Evolutionary conservation across 2,888 invertebrate genomes (phyloP).

Genomic region (Pinctada fucata): DNA sequence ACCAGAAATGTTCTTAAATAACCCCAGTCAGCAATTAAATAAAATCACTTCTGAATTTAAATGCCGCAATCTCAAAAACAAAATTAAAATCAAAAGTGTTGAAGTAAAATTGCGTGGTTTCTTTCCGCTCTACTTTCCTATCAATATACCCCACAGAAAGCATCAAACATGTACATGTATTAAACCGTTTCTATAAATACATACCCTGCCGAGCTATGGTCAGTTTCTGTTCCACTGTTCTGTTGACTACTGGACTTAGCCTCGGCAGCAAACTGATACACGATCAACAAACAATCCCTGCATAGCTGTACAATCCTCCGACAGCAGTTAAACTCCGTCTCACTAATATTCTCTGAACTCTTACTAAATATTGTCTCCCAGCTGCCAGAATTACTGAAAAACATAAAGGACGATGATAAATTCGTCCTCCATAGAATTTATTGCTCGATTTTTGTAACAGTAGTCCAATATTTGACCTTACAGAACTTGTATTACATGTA

Average conservation of each 20-base stretch:
- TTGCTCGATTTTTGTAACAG: not conserved
- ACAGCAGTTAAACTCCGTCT: conserved; percentile 74
- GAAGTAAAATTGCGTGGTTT: too few relatives aligned
- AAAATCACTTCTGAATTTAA: too few relatives aligned
- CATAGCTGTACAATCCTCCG: conserved; percentile 76
- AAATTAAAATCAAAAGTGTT: too few relatives aligned
- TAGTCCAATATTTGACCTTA: too few relatives aligned
- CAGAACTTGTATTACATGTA: not conserved
- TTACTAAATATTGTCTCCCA: conserved; percentile 77
- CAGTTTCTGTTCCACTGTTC: conserved; percentile 44
- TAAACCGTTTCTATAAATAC: not conserved
- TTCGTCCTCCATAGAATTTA: not conserved
- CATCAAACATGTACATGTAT: too few relatives aligned
- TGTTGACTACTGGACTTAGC: conserved; percentile 56
- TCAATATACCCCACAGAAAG: too few relatives aligned
- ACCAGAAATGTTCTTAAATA: too few relatives aligned
- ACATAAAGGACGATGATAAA: conserved; percentile 12
- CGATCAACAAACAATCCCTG: conserved; percentile 76
- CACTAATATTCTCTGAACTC: conserved; percentile 70
- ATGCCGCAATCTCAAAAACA: too few relatives aligned
- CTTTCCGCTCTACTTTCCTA: too few relatives aligned
- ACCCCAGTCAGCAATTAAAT: too few relatives aligned
- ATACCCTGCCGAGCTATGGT: conserved; percentile 28
- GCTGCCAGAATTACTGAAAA: conserved; percentile 63
- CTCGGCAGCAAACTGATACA: conserved; percentile 76